phyloP scores from a whole-genome alignment of 2,113 vertebrate species.

The Mobula hypostoma region DNA sequence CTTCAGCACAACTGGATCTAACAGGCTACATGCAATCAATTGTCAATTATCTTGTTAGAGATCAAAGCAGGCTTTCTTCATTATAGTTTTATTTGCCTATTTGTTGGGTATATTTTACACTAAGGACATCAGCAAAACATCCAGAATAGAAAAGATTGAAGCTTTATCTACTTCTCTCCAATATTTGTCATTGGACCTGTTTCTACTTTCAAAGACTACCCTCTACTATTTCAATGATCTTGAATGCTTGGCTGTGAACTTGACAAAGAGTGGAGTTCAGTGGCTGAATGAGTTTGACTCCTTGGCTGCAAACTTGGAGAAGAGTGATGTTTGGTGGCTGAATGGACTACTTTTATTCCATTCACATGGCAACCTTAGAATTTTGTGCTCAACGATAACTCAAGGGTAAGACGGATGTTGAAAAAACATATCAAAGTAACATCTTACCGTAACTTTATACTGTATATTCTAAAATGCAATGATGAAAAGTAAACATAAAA shows the following conservation, averaged over 20 bases:
- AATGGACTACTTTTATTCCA: not conserved
- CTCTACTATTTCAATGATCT: not conserved
- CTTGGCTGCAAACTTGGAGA: not conserved
- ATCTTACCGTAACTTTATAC: not conserved
- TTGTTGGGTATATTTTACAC: not conserved
- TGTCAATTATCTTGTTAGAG: too few relatives aligned
- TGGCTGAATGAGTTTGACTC: not conserved
- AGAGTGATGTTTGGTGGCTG: not conserved
- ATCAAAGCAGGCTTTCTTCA: too few relatives aligned
- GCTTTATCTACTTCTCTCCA: not conserved
- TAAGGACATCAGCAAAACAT: not conserved
- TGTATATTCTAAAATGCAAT: too few relatives aligned
- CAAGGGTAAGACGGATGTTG: not conserved
- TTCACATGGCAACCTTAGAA: too few relatives aligned
- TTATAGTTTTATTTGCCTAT: not conserved
- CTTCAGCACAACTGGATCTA: too few relatives aligned
- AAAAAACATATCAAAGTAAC: not conserved
- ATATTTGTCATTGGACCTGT: not conserved
- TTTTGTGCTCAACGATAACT: too few relatives aligned
- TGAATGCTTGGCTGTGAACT: not conserved
- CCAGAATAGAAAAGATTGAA: not conserved
- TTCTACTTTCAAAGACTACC: not conserved
- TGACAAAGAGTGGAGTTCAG: not conserved
- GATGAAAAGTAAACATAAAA: not conserved
- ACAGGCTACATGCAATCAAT: too few relatives aligned